Conservation (phyloP, 2,113 vertebrate species). For the Recurvirostra avosetta region DNA sequence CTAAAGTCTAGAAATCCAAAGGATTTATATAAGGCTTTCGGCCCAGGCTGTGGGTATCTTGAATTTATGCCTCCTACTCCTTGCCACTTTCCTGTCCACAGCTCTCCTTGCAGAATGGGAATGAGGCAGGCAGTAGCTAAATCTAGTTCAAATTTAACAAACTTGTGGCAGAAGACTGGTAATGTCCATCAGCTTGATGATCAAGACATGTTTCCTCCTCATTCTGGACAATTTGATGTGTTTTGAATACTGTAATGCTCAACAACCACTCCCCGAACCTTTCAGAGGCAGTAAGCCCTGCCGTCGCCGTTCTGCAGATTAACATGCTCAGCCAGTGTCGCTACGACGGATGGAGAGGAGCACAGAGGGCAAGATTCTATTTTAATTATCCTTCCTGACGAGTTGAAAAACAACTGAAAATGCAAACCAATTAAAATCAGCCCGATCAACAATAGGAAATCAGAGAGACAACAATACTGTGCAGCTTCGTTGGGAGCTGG, state of each 20-base stretch:
- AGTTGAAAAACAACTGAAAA: slow-evolving; percentile 43
- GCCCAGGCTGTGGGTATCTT: neutral
- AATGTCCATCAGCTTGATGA: slow-evolving; percentile 34
- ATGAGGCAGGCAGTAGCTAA: slow-evolving; percentile 10
- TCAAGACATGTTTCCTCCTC: neutral
- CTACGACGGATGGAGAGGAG: neutral
- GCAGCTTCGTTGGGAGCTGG: neutral
- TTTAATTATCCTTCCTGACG: slow-evolving; percentile 31
- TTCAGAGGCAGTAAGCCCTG: neutral
- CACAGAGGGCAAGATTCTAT: neutral
- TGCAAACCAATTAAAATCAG: slow-evolving; percentile 16
- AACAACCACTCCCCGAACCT: neutral
- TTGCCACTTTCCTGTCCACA: neutral
- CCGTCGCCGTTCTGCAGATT: neutral
- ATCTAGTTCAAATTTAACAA: neutral
- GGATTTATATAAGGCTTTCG: slow-evolving; percentile 13
- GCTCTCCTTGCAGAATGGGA: neutral
- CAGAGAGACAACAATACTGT: neutral
- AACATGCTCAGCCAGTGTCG: neutral
- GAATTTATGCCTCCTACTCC: slow-evolving; percentile 20
- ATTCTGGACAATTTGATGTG: neutral
- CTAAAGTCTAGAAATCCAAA: neutral
- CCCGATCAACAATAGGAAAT: neutral
- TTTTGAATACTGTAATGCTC: neutral
- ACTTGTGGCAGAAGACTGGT: neutral